phyloP scores from a whole-genome alignment of 37 sponge, comb jelly and placozoan species.

The Cladorhizidae sp. region DNA sequence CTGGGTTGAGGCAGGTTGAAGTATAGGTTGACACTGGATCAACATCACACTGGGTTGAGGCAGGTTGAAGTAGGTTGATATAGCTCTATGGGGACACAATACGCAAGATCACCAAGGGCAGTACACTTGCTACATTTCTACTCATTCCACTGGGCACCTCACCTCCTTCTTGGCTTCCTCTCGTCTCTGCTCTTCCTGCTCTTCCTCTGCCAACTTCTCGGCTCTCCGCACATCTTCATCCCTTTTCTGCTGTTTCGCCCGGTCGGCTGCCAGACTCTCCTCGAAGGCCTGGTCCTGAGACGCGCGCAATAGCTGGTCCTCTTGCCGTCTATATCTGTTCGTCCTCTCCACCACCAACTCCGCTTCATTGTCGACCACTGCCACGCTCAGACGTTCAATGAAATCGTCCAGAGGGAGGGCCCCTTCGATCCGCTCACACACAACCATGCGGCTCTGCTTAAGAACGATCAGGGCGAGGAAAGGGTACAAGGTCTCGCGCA shows the following conservation, averaged over 20 bases:
- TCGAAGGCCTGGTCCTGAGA: slow-evolving; percentile 74
- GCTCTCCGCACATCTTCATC: slow-evolving; percentile 3
- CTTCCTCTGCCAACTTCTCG: slow-evolving; percentile 2
- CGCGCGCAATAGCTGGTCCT: slow-evolving; percentile 60
- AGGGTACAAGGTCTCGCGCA: slow-evolving; percentile 78
- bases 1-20: too few relatives aligned
- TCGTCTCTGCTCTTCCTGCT: slow-evolving; percentile 18
- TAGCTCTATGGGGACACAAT: too few relatives aligned
- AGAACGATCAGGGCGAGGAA: slow-evolving; percentile 75
- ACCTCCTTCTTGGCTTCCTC: slow-evolving; percentile 29
- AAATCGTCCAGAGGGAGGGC: slow-evolving; percentile 23
- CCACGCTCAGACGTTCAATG: slow-evolving; percentile 21
- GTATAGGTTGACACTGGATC: too few relatives aligned
- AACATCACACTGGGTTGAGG: too few relatives aligned
- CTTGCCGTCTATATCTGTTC: slow-evolving; percentile 54
- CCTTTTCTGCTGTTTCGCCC: slow-evolving; percentile 54
- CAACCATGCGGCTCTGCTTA: slow-evolving; percentile 54
- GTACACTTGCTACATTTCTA: not conserved
- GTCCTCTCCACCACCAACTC: slow-evolving; percentile 71
- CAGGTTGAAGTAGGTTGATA: too few relatives aligned
- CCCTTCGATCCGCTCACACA: slow-evolving; percentile 85
- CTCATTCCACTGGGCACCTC: not conserved
- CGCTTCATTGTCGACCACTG: slow-evolving; percentile 50
- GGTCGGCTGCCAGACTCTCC: slow-evolving; percentile 65
- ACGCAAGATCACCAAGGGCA: not conserved